Conservation (phyloP, 92 coral and sea anemone genomes). For the Epizoanthus ramosus region DNA sequence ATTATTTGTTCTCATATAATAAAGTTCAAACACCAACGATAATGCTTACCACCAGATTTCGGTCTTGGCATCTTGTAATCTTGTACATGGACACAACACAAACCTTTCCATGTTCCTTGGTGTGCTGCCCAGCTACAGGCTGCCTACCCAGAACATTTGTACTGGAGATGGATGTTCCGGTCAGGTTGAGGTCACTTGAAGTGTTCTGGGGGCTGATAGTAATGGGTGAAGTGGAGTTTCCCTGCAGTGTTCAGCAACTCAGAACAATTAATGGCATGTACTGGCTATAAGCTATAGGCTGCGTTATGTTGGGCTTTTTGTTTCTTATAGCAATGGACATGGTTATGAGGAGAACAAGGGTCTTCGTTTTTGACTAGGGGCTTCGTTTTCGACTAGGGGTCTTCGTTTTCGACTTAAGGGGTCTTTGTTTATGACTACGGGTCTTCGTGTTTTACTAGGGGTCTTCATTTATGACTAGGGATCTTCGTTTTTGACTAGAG, state of each 20-base stretch:
- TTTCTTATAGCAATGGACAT: too few relatives aligned
- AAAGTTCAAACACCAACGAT: not conserved
- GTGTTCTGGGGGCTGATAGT: slow-evolving; percentile 69
- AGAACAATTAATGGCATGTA: not conserved
- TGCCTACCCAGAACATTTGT: slow-evolving; percentile 53
- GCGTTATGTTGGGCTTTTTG: too few relatives aligned
- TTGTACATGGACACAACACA: not conserved
- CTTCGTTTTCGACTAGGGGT: too few relatives aligned
- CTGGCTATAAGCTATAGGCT: not conserved
- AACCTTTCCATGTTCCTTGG: slow-evolving; percentile 77
- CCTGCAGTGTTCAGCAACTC: slow-evolving; percentile 18
- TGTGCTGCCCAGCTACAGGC: slow-evolving; percentile 56
- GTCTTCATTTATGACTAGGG: too few relatives aligned
- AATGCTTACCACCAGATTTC: slow-evolving; percentile 1
- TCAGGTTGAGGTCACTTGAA: slow-evolving; percentile 79
- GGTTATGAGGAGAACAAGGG: too few relatives aligned
- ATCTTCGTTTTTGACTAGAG: too few relatives aligned
- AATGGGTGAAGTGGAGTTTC: slow-evolving; percentile 69
- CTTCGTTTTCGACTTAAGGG: too few relatives aligned
- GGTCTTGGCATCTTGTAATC: not conserved
- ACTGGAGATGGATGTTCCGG: slow-evolving; percentile 89
- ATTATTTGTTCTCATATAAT: too few relatives aligned
- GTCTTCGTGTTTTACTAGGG: too few relatives aligned
- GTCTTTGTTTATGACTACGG: too few relatives aligned
- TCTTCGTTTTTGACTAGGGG: too few relatives aligned